A percentile compares a stretch with the other conserved stretches of the same genome.
Conservation (phyloP, 2,888 invertebrate species). For the Cerastis rubricosa region DNA sequence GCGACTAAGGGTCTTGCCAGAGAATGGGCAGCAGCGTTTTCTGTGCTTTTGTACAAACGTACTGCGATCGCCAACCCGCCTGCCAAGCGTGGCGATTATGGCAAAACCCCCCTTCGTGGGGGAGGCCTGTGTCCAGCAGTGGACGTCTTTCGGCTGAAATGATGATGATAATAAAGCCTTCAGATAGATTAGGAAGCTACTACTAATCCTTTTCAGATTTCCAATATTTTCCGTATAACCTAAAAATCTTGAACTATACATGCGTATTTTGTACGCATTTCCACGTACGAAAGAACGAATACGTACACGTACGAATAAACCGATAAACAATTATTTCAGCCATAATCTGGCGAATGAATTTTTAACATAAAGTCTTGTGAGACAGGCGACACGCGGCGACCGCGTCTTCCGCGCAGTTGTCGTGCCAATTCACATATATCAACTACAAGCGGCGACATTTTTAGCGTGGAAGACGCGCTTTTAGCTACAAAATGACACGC, state of each 20-base stretch:
- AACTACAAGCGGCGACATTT: slow-evolving; percentile 80
- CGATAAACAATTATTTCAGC: slow-evolving; percentile 35
- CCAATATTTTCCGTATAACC: background rate
- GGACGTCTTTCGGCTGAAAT: too few relatives aligned
- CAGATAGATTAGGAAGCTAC: background rate
- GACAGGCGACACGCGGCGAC: slow-evolving; percentile 43
- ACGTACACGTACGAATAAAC: slow-evolving; percentile 8
- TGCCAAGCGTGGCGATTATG: too few relatives aligned
- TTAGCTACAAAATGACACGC: slow-evolving; percentile 72
- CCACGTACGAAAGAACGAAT: background rate
- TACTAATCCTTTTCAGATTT: background rate
- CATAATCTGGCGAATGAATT: slow-evolving; percentile 22
- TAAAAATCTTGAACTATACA: background rate
- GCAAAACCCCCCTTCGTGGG: too few relatives aligned
- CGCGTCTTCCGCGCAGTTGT: slow-evolving; percentile 71
- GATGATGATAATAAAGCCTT: too few relatives aligned
- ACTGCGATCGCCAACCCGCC: too few relatives aligned
- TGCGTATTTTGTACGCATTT: background rate
- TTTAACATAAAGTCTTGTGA: slow-evolving; percentile 26
- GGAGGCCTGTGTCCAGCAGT: too few relatives aligned
- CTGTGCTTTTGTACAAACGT: too few relatives aligned
- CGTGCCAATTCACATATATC: slow-evolving; percentile 77
- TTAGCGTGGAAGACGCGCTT: slow-evolving; percentile 77
- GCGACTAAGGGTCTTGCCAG: too few relatives aligned
- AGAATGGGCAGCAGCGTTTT: too few relatives aligned